Conservation (phyloP, 2,888 invertebrate species). For the Troides aeacus region DNA sequence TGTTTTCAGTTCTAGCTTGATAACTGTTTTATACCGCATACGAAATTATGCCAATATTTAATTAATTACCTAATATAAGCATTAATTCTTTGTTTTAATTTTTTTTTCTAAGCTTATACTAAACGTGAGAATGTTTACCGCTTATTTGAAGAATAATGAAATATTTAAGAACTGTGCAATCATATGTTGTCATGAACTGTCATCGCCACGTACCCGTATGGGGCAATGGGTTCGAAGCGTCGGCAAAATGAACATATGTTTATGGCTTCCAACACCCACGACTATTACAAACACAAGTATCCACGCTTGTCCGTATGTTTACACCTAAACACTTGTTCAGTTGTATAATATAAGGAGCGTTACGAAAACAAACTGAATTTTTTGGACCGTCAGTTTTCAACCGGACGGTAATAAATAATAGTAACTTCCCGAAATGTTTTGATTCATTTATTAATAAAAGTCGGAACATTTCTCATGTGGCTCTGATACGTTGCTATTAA, state of each 20-base stretch:
- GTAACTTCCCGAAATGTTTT: constrained; percentile 29
- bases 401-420: constrained; percentile 29
- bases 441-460: constrained; percentile 23
- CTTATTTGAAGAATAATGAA: constrained; percentile 14
- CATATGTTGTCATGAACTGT: constrained; percentile 50
- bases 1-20: constrained; percentile 44
- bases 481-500: background rate
- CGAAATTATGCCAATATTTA: background rate
- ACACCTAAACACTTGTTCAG: constrained; percentile 60
- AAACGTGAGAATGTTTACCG: constrained; percentile 27
- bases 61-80: no score
- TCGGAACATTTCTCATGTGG: constrained; percentile 2
- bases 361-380: constrained; percentile 54
- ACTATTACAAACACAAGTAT: constrained; percentile 55
- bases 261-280: constrained; percentile 48
- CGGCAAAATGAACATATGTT: constrained; percentile 48
- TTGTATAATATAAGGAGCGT: constrained; percentile 46
- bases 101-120: constrained; percentile 2
- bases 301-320: constrained; percentile 49
- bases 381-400: constrained; percentile 45
- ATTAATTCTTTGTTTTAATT: no score
- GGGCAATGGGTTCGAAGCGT: constrained; percentile 48
- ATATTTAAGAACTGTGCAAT: constrained; percentile 32
- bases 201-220: constrained; percentile 44
- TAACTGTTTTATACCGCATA: background rate